These are phyloP conservation scores for Leptura quadrifasciata DNA, from an alignment of 2,888 invertebrate species.

Conservation along the genomic window DNA sequence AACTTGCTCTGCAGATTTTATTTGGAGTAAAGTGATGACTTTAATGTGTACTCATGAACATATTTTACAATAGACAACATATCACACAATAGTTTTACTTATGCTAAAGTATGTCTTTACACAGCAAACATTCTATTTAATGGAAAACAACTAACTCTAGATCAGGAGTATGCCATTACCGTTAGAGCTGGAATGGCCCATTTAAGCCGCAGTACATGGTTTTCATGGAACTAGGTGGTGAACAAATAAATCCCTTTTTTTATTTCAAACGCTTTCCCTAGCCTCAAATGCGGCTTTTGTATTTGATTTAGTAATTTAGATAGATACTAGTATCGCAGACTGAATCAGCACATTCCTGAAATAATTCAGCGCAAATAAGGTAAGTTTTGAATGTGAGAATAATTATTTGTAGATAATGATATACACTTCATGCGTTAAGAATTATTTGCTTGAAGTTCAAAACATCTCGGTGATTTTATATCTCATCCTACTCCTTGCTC, in stretches of 20 bases:
- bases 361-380: too few species aligned
- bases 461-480: too few species aligned
- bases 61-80: slow-evolving; percentile 8
- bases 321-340: background rate
- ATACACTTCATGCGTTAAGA: too few species aligned
- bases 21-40: slow-evolving; percentile 11
- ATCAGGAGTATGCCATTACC: slow-evolving; percentile 32
- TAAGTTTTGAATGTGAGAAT: too few species aligned
- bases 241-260: slow-evolving; percentile 7
- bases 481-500: too few species aligned
- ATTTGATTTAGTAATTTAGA: background rate
- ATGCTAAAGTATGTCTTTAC: slow-evolving; percentile 19
- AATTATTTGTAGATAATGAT: too few species aligned
- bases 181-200: slow-evolving; percentile 6
- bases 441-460: too few species aligned
- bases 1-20: background rate
- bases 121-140: slow-evolving; percentile 24
- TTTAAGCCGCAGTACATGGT: slow-evolving; percentile 14
- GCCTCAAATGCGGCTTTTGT: background rate
- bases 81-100: slow-evolving; percentile 14
- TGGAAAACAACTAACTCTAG: slow-evolving; percentile 31
- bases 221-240: slow-evolving; percentile 12
- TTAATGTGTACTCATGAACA: slow-evolving; percentile 27
- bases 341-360: background rate
- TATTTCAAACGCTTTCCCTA: background rate